Percentiles rank a stretch among this genome's conserved stretches.
These are phyloP conservation scores for Brachyptera risi DNA, from an alignment of 2,888 invertebrate genomes.

Conservation along the genomic window DNA sequence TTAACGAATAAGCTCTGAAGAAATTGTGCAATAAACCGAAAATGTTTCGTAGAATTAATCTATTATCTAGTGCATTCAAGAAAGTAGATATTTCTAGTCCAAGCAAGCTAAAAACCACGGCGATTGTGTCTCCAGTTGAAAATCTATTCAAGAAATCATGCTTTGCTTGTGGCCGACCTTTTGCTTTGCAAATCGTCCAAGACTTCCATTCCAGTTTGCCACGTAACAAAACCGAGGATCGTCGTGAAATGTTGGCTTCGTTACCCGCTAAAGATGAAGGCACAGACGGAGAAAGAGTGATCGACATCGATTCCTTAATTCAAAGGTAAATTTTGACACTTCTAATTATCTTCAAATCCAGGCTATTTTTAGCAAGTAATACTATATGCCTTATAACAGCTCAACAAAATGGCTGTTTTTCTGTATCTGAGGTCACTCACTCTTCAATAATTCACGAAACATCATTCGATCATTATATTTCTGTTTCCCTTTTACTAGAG, in stretches of 20 bases:
- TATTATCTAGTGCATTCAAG: slow-evolving; percentile 6
- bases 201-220: slow-evolving; percentile 29
- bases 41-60: slow-evolving; percentile 3
- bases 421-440: background rate
- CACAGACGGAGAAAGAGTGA: slow-evolving; percentile 66
- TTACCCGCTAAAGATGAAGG: slow-evolving; percentile 62
- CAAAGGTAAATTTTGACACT: slow-evolving; percentile 50
- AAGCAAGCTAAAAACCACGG: background rate
- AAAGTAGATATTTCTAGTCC: background rate
- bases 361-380: too few relatives aligned
- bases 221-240: slow-evolving; percentile 40
- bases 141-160: background rate
- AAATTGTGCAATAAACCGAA: background rate
- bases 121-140: background rate
- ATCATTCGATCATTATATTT: too few relatives aligned
- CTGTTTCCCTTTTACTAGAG: too few relatives aligned
- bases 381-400: too few relatives aligned
- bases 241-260: slow-evolving; percentile 40
- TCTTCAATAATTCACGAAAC: too few relatives aligned
- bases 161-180: background rate
- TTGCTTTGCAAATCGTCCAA: background rate
- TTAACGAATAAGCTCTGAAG: background rate
- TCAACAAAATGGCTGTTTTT: too few relatives aligned
- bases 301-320: slow-evolving; percentile 64
- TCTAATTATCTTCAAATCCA: background rate